A percentile compares a stretch with the other conserved stretches of the same genome.
These are phyloP conservation scores for Sparidentex hasta DNA, from an alignment of 2,797 vertebrate genomes.

Conservation along the genomic window DNA sequence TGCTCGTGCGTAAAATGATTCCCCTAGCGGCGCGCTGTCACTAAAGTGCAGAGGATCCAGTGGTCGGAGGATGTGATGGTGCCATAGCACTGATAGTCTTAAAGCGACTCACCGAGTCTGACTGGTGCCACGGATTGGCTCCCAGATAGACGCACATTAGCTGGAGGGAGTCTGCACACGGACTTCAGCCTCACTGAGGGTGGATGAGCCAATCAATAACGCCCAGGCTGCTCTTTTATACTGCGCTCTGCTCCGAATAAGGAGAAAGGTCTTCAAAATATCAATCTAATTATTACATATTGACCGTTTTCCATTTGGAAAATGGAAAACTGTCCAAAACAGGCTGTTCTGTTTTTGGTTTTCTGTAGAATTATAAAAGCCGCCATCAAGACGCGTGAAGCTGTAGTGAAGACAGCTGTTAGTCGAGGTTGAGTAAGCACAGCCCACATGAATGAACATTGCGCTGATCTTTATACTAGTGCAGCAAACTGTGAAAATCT, in stretches of 20 bases:
- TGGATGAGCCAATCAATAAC: slow-evolving; percentile 50
- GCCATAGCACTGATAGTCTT: slow-evolving; percentile 59
- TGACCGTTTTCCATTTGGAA: slow-evolving; percentile 24
- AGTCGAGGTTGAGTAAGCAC: slow-evolving; percentile 32
- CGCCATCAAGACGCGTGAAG: not conserved
- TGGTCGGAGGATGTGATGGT: slow-evolving; percentile 55
- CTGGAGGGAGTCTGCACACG: slow-evolving; percentile 52
- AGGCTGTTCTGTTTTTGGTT: not conserved
- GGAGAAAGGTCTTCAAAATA: slow-evolving; percentile 16
- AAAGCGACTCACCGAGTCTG: slow-evolving; percentile 53
- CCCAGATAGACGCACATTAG: slow-evolving; percentile 32
- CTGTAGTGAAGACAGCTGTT: slow-evolving; percentile 10
- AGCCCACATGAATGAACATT: slow-evolving; percentile 26
- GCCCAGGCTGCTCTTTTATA: slow-evolving; percentile 34
- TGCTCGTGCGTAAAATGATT: slow-evolving; percentile 69
- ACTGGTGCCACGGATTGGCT: slow-evolving; percentile 66
- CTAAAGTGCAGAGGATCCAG: slow-evolving; percentile 48
- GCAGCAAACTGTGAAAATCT: slow-evolving; percentile 61
- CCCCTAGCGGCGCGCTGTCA: slow-evolving; percentile 66
- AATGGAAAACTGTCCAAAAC: not conserved
- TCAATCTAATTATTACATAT: slow-evolving; percentile 29
- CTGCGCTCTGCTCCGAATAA: not conserved
- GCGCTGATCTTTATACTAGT: slow-evolving; percentile 53
- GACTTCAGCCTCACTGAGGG: slow-evolving; percentile 15
- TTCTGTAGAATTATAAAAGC: not conserved